A percentile compares a stretch with the other conserved stretches of the same genome.
phyloP scores from a whole-genome alignment of 2,888 invertebrate species.

The Barypeithes pellucidus region DNA sequence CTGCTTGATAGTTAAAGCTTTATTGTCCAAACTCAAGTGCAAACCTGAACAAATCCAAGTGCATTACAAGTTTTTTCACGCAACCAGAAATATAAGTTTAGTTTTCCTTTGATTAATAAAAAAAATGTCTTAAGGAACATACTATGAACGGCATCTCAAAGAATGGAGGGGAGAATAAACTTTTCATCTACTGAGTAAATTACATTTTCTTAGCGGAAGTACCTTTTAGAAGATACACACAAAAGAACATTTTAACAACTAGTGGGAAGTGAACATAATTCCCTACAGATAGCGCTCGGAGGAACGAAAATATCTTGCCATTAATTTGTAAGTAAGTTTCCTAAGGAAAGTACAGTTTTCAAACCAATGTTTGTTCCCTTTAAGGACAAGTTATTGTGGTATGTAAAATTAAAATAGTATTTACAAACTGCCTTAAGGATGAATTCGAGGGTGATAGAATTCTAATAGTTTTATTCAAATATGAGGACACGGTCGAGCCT shows the following conservation, averaged over 20 bases:
- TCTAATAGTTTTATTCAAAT: slow-evolving; percentile 5
- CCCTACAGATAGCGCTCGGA: neutral
- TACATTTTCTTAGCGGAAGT: neutral
- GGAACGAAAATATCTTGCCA: slow-evolving; percentile 35
- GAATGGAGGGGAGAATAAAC: neutral
- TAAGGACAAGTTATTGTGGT: slow-evolving; percentile 12
- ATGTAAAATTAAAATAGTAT: slow-evolving; percentile 14
- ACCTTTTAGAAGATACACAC: neutral
- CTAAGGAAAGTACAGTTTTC: slow-evolving; percentile 12
- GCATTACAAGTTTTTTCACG: too few species aligned
- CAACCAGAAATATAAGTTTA: too few species aligned
- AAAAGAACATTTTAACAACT: slow-evolving; percentile 13
- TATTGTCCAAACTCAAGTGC: too few species aligned
- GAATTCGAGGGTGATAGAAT: slow-evolving; percentile 2
- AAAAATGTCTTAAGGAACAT: too few species aligned
- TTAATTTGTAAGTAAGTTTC: slow-evolving; percentile 39
- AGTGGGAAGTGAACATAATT: slow-evolving; percentile 6
- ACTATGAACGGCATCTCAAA: neutral
- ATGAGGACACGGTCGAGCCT: neutral
- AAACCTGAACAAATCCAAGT: too few species aligned
- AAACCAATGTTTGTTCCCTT: slow-evolving; percentile 6
- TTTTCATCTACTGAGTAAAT: neutral
- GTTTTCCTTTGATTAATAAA: too few species aligned
- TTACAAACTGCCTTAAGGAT: slow-evolving; percentile 22
- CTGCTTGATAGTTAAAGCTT: too few species aligned